A percentile compares a stretch with the other conserved stretches of the same genome.
phyloP scores from a whole-genome alignment of 53 echinoderm and acorn worm species.

The Antedon mediterranea region DNA sequence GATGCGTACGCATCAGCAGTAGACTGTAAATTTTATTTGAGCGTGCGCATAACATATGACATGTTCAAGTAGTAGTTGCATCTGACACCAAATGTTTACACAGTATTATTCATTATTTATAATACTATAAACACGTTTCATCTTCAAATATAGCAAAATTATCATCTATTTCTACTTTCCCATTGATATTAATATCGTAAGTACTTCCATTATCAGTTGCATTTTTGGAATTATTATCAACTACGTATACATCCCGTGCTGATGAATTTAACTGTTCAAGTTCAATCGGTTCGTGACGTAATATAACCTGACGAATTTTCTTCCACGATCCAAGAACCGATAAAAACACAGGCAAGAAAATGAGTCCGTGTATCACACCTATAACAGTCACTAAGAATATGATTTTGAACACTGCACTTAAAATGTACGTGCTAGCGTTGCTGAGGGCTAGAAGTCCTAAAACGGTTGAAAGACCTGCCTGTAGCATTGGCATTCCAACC shows the following conservation, averaged over 20 bases:
- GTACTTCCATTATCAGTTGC: not conserved
- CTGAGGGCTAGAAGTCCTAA: slow-evolving; percentile 3
- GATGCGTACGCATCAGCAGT: too few relatives aligned
- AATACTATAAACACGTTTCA: not conserved
- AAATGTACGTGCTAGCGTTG: not conserved
- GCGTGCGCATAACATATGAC: too few relatives aligned
- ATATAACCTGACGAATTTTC: not conserved
- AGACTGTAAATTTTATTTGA: too few relatives aligned
- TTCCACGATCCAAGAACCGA: not conserved
- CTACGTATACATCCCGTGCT: not conserved
- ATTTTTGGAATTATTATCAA: not conserved
- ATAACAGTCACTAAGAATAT: not conserved
- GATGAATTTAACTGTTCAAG: not conserved
- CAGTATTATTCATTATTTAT: too few relatives aligned
- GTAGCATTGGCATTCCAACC: slow-evolving; percentile 4
- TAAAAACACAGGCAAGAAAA: not conserved
- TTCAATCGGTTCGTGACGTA: not conserved
- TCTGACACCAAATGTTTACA: too few relatives aligned
- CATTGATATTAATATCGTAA: not conserved
- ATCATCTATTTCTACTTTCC: not conserved
- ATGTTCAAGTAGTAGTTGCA: too few relatives aligned
- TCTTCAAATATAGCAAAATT: not conserved
- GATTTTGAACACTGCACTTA: slow-evolving; percentile 1
- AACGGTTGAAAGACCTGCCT: not conserved
- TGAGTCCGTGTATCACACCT: not conserved